A percentile compares a stretch with the other conserved stretches of the same genome.
Conservation (phyloP, 2,797 vertebrate species). For the Myotis daubentonii region DNA sequence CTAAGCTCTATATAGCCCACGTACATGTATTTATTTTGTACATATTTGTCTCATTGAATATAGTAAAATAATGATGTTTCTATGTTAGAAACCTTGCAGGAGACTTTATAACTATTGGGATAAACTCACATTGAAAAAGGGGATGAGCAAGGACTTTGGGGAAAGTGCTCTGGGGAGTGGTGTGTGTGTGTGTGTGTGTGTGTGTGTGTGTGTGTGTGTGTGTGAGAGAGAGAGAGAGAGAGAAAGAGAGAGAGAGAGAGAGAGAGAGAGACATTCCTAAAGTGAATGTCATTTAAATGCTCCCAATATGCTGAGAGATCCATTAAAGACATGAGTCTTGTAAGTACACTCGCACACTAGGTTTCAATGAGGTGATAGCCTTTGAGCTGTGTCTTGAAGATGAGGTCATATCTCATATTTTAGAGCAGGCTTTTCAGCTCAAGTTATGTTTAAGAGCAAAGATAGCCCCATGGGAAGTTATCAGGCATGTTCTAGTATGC, state of each 20-base stretch:
- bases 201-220: not conserved
- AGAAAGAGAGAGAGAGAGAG: too few relatives aligned
- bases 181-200: not conserved
- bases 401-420: not conserved
- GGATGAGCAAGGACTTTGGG: not conserved
- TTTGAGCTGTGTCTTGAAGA: not conserved
- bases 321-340: not conserved
- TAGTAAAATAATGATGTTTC: not conserved
- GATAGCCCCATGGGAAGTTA: not conserved
- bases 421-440: not conserved
- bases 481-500: not conserved
- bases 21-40: not conserved
- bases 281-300: not conserved
- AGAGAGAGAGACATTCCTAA: not conserved
- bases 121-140: not conserved
- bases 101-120: not conserved
- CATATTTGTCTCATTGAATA: not conserved
- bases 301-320: not conserved
- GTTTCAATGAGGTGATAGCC: not conserved
- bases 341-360: not conserved
- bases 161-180: not conserved
- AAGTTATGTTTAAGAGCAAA: not conserved
- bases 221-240: too few relatives aligned
- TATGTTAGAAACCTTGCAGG: not conserved
- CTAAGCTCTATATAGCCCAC: not conserved